These are phyloP conservation scores for Aphrocallistes beatrix DNA, from an alignment of 37 sponge, comb jelly and placozoan genomes.

Conservation along the genomic window DNA sequence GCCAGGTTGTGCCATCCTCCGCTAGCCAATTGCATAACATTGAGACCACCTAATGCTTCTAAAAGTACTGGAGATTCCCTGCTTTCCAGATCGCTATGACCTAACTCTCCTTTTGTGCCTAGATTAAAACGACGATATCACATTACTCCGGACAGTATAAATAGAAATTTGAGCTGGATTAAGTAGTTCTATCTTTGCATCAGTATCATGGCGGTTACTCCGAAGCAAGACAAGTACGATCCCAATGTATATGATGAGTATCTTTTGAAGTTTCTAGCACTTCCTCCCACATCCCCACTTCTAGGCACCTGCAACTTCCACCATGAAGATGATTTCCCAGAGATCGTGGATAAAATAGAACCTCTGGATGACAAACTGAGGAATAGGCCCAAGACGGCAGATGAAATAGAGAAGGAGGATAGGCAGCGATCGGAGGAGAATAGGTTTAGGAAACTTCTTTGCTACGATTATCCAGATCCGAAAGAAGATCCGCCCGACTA, in stretches of 20 bases:
- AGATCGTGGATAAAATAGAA: neutral
- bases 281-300: neutral
- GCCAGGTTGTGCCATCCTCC: slow-evolving; percentile 28
- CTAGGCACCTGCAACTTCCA: neutral
- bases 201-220: too few species aligned
- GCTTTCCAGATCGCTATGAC: neutral
- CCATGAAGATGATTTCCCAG: neutral
- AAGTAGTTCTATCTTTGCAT: too few species aligned
- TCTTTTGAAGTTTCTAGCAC: neutral
- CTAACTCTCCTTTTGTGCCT: slow-evolving; percentile 25
- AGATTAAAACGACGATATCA: slow-evolving; percentile 9
- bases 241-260: neutral
- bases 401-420: neutral
- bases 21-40: neutral
- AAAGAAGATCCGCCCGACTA: neutral
- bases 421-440: neutral
- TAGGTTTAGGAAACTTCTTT: neutral
- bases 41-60: slow-evolving; percentile 23
- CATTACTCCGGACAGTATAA: too few species aligned
- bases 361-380: neutral
- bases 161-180: too few species aligned
- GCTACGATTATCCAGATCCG: slow-evolving; percentile 1
- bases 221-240: neutral
- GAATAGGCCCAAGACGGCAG: neutral
- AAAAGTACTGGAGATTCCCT: neutral